These are phyloP conservation scores for Argynnis bischoffii DNA, from an alignment of 2,888 invertebrate genomes.

Conservation along the genomic window DNA sequence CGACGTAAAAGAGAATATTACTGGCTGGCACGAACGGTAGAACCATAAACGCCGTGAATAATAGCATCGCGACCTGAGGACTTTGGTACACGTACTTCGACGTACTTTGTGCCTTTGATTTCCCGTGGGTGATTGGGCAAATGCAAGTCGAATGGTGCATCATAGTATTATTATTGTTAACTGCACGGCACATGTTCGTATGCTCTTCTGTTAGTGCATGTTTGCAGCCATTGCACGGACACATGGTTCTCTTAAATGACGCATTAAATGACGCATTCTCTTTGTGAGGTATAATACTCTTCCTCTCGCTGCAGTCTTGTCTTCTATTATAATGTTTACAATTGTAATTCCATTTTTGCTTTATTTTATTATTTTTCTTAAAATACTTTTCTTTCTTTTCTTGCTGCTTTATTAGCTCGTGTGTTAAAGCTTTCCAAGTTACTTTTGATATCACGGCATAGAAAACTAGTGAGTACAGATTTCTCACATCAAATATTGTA, in stretches of 20 bases:
- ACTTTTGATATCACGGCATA: conserved; percentile 83
- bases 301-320: conserved; percentile 70
- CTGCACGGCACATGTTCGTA: conserved; percentile 85
- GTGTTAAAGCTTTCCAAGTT: conserved; percentile 64
- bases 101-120: conserved; percentile 57
- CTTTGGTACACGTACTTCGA: conserved; percentile 64
- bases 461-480: conserved; percentile 88
- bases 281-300: conserved; percentile 66
- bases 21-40: conserved; percentile 97
- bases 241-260: conserved; percentile 68
- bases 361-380: conserved; percentile 70
- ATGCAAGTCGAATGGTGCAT: conserved; percentile 78
- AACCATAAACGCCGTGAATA: conserved; percentile 89
- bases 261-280: conserved; percentile 62
- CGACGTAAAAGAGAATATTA: conserved; percentile 98
- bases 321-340: conserved; percentile 68
- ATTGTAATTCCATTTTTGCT: conserved; percentile 73
- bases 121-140: conserved; percentile 60
- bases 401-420: conserved; percentile 66
- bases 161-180: conserved; percentile 87
- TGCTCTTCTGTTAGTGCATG: conserved; percentile 86
- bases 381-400: conserved; percentile 68
- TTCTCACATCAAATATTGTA: conserved; percentile 89
- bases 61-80: conserved; percentile 75
- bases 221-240: conserved; percentile 86